Conservation (phyloP, 2,888 invertebrate genomes). For the Netelia inedita region DNA sequence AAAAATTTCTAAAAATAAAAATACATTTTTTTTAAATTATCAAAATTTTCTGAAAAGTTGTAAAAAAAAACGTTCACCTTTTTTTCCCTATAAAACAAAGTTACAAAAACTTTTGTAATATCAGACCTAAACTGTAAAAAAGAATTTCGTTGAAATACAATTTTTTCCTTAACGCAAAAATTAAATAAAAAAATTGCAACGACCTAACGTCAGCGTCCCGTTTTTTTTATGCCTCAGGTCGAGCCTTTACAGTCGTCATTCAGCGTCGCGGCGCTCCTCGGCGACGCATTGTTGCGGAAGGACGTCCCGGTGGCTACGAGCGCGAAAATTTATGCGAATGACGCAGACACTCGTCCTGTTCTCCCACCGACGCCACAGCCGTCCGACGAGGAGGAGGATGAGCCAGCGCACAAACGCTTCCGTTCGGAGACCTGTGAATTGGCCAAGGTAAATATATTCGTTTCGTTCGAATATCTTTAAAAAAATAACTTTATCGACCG, state of each 20-base stretch:
- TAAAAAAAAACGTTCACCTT: too few relatives aligned
- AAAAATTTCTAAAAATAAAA: too few relatives aligned
- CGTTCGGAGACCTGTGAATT: conserved; percentile 87
- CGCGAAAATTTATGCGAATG: conserved; percentile 28
- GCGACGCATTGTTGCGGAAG: conserved; percentile 76
- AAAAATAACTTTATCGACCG: conserved; percentile 60
- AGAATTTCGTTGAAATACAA: too few relatives aligned
- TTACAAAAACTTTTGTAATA: too few relatives aligned
- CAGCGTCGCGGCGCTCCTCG: conserved; percentile 83
- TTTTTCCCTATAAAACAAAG: too few relatives aligned
- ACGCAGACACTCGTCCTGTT: conserved; percentile 61
- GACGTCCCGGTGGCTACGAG: conserved; percentile 36
- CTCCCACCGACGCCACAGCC: conserved; percentile 91
- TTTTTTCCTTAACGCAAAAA: too few relatives aligned
- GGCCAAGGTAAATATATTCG: conserved; percentile 83
- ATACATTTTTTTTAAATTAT: too few relatives aligned
- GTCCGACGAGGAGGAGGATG: conserved; percentile 93
- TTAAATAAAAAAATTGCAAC: conserved; percentile 29
- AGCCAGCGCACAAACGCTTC: conserved; percentile 86
- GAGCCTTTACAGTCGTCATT: conserved; percentile 82
- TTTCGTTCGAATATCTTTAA: not conserved
- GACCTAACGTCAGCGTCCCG: not conserved
- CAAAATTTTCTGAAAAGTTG: too few relatives aligned
- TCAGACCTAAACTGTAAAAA: too few relatives aligned
- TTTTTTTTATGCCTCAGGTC: conserved; percentile 73